Conservation (phyloP, 2,888 invertebrate species). For the Scaptomyza reducta region DNA sequence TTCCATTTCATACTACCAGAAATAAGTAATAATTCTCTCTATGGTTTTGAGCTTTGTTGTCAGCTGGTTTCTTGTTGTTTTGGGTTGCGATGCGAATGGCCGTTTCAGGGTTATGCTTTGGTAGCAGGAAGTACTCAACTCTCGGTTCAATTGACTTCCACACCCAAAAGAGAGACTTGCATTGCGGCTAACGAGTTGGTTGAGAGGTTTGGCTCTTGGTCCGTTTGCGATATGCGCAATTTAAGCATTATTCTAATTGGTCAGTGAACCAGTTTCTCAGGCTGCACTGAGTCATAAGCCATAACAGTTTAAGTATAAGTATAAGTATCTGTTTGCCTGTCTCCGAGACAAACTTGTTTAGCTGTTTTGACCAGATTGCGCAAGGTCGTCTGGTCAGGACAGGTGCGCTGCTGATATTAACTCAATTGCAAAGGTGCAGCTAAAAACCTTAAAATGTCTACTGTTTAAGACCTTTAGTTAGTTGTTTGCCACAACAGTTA, state of each 20-base stretch:
- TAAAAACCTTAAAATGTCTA: constrained; percentile 12
- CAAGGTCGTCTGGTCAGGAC: constrained; percentile 80
- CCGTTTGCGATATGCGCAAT: constrained; percentile 42
- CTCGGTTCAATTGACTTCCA: constrained; percentile 21
- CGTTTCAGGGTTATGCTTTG: constrained; percentile 58
- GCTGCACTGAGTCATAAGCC: constrained; percentile 59
- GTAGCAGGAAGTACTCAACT: constrained; percentile 65
- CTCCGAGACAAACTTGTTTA: constrained; percentile 59
- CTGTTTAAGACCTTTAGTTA: constrained; percentile 26
- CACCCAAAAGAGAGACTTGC: constrained; percentile 36
- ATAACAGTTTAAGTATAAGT: not conserved
- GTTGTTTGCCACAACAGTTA: constrained; percentile 65
- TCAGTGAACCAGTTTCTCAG: constrained; percentile 62
- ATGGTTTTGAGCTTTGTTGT: not conserved
- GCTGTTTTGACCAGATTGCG: constrained; percentile 69
- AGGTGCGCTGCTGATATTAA: constrained; percentile 58
- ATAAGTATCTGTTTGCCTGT: constrained; percentile 13
- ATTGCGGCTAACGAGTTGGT: too few relatives aligned
- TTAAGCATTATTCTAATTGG: constrained; percentile 70
- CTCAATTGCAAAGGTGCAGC: constrained; percentile 53
- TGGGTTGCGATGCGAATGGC: constrained; percentile 50
- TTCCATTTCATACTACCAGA: too few relatives aligned
- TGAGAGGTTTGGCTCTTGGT: constrained; percentile 23
- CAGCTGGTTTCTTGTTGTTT: constrained; percentile 5
- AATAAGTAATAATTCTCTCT: not conserved